A percentile compares a stretch with the other conserved stretches of the same genome.
Conservation (phyloP, 2,888 invertebrate species). For the Cyclophora punctaria region DNA sequence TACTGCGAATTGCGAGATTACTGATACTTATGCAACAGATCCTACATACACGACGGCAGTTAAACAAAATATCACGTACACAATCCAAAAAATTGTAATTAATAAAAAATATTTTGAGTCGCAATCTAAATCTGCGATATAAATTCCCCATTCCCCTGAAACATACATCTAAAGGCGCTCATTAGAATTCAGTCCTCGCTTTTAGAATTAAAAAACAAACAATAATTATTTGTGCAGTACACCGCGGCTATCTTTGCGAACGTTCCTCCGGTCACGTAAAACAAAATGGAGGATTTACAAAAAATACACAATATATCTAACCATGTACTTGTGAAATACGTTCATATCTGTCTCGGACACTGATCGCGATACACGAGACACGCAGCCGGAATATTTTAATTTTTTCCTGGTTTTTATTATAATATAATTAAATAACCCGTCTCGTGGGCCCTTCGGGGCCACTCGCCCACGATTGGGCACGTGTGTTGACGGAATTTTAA, state of each 20-base stretch:
- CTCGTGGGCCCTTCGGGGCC: constrained; percentile 29
- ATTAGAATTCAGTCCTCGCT: constrained; percentile 45
- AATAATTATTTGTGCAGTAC: constrained; percentile 60
- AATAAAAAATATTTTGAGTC: too few relatives aligned
- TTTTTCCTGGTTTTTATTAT: constrained; percentile 42
- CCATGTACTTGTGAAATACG: neutral
- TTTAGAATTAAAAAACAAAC: constrained; percentile 42
- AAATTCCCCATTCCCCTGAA: constrained; percentile 22
- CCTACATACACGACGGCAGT: too few relatives aligned
- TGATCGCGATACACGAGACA: constrained; percentile 66
- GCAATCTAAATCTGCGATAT: constrained; percentile 12
- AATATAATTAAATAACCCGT: constrained; percentile 48
- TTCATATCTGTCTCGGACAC: constrained; percentile 57
- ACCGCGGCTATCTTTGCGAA: constrained; percentile 51
- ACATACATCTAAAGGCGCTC: constrained; percentile 33
- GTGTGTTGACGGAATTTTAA: constrained; percentile 64
- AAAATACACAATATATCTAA: constrained; percentile 8
- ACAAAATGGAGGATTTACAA: constrained; percentile 47
- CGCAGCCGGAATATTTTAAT: constrained; percentile 66
- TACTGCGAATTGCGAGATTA: too few relatives aligned
- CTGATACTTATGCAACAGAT: too few relatives aligned
- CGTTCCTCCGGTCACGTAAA: constrained; percentile 60
- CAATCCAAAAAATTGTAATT: too few relatives aligned
- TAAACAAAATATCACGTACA: too few relatives aligned
- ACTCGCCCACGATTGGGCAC: constrained; percentile 37